Base-by-base conservation (phyloP, 2,888 invertebrate species). In the Hypomecis atomaria region DNA sequence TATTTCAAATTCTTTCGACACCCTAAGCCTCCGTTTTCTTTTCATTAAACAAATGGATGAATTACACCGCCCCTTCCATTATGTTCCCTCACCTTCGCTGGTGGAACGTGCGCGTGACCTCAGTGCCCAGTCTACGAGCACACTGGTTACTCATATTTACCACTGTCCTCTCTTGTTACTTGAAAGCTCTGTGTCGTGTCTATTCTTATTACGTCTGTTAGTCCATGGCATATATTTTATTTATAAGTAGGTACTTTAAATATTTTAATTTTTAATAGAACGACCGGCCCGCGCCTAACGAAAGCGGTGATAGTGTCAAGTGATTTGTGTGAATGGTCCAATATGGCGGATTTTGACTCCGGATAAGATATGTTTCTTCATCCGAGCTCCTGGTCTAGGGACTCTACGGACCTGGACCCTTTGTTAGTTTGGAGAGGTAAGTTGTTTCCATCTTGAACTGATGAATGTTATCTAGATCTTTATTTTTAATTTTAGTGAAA, bases 341-440 rank as follows among this genome's bases (percentile, higher is more conserved):
- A 86, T 84, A 92, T 92, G 92, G 87, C 84, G 78, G 82, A 81
- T 76, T 78, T 89, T 86, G 92, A 92, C 84, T 90, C 86, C 72
- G 92, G 92, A 84, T 92, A 90, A 90, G 79, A 74, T 85, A 92
- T 92, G 92, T 92, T 92, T 83, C 82, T 92, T 75, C 91, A 92
- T 75, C 89, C 92, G 73, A 90, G 90, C 75, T 89, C 91, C 72
- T 88, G 90, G 73, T 81, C 85, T 71, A 84, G 87, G 85, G 91
- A 91, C 76, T 82, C 90, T 73, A 78, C 86, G 55, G 92, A 92
- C 76, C 82, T 90, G 84, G 92, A 92, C 75, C 89, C 92, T 65
- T 77, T 89, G 48, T 82, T 89, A 76, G 86, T 91, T 76, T 92
- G 92, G 91, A 88, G 90, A 69, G 92, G 92, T 92, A 78, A 92